These are phyloP conservation scores for Panopea generosa DNA, from an alignment of 2,888 invertebrate species.

Conservation along the genomic window DNA sequence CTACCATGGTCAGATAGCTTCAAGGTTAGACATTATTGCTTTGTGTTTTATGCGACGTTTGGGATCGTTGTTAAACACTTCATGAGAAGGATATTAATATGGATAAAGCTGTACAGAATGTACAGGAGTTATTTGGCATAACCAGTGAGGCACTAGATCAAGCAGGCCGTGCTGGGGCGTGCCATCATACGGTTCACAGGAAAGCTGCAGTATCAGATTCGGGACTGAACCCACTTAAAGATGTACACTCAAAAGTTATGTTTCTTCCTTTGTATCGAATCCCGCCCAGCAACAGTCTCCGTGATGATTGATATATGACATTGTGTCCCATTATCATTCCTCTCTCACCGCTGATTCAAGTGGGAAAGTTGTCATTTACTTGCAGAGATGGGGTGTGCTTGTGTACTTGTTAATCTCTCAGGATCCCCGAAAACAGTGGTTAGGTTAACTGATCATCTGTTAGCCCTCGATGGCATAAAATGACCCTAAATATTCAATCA, in stretches of 20 bases:
- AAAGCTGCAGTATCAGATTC: conserved; percentile 45
- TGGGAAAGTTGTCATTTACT: too few species aligned
- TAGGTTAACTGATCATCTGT: too few species aligned
- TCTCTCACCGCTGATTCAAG: too few species aligned
- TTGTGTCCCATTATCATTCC: too few species aligned
- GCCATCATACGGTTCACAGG: conserved; percentile 44
- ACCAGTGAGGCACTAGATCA: conserved; percentile 50
- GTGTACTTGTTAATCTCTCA: too few species aligned
- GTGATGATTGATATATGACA: too few species aligned
- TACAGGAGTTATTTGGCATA: conserved; percentile 48
- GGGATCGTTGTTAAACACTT: conserved; percentile 32
- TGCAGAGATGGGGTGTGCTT: too few species aligned
- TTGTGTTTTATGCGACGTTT: conserved; percentile 37
- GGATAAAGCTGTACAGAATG: conserved; percentile 26
- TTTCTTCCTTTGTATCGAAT: conserved; percentile 35
- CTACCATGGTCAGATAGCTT: background rate
- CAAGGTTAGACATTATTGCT: background rate
- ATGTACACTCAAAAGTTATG: conserved; percentile 33
- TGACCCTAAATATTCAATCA: too few species aligned
- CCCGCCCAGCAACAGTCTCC: too few species aligned
- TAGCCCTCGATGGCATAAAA: too few species aligned
- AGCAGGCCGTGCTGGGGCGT: conserved; percentile 42
- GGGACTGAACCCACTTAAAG: conserved; percentile 29
- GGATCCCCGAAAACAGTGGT: too few species aligned
- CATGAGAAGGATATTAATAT: conserved; percentile 23